Evolutionary conservation across 92 coral and sea anemone species (phyloP).

Genomic region (Palythoa caribaeorum): DNA sequence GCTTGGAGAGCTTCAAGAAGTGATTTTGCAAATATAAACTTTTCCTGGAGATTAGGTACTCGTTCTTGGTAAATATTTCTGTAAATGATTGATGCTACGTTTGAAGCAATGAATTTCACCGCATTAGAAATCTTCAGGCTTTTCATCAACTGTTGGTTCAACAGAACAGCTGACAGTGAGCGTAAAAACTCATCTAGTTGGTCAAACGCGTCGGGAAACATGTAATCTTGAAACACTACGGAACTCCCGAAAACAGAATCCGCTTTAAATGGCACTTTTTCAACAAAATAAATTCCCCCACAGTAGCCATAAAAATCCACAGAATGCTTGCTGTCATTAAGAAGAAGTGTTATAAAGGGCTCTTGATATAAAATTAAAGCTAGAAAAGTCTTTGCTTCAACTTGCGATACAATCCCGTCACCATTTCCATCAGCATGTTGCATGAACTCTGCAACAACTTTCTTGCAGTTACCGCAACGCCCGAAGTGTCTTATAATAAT

Average conservation of each 20-base stretch:
- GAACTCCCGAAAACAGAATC: conserved; percentile 61
- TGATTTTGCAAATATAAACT: conserved; percentile 57
- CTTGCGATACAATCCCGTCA: conserved; percentile 60
- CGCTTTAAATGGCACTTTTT: conserved; percentile 64
- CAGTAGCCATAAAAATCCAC: conserved; percentile 79
- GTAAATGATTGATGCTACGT: conserved; percentile 43
- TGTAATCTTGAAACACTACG: conserved; percentile 47
- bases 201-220: conserved; percentile 67
- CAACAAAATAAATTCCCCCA: conserved; percentile 75
- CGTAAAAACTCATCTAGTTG: conserved; percentile 61
- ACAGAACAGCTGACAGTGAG: background rate
- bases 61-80: conserved; percentile 38
- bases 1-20: conserved; percentile 62
- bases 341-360: conserved; percentile 65
- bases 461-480: conserved; percentile 66
- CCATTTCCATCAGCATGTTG: conserved; percentile 66
- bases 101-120: conserved; percentile 8
- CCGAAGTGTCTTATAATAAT: conserved; percentile 14
- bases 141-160: background rate
- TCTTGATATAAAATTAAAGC: conserved; percentile 65
- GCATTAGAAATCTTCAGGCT: background rate
- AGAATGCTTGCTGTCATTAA: conserved; percentile 76
- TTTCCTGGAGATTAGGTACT: conserved; percentile 59
- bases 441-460: conserved; percentile 30
- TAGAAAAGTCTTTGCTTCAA: conserved; percentile 68